Evolutionary conservation across 1,140 invertebrate species (phyloP).

Genomic region (Anoplolepis gracilipes): DNA sequence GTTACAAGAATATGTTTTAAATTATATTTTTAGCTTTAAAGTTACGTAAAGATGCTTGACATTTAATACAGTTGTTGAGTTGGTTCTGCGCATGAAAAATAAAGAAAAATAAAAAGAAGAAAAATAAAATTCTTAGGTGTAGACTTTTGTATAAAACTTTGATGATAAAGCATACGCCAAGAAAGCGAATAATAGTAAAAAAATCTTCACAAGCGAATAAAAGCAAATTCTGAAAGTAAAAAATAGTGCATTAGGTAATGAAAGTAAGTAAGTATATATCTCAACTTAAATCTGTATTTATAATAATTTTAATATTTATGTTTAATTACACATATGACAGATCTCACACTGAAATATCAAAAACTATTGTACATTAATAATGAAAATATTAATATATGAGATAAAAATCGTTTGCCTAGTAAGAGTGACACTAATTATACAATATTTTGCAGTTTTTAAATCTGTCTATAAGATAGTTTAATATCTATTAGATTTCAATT

Average conservation of each 20-base stretch:
- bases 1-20: not conserved
- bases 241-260: not conserved
- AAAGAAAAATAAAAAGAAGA: not conserved
- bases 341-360: not conserved
- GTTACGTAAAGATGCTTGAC: not conserved
- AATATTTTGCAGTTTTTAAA: constrained; percentile 1
- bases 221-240: not conserved
- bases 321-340: not conserved
- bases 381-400: not conserved
- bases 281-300: not conserved
- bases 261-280: not conserved
- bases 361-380: not conserved
- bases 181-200: not conserved
- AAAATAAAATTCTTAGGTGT: constrained; percentile 4
- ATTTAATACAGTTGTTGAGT: not conserved
- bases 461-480: not conserved
- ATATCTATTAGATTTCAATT: not conserved
- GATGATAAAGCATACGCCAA: not conserved
- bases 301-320: not conserved
- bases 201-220: not conserved
- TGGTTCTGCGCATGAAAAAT: not conserved
- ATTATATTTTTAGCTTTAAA: not conserved
- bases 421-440: not conserved
- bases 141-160: not conserved
- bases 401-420: not conserved